phyloP scores from a whole-genome alignment of 2,888 invertebrate genomes.

The Xanthia icteritia region DNA sequence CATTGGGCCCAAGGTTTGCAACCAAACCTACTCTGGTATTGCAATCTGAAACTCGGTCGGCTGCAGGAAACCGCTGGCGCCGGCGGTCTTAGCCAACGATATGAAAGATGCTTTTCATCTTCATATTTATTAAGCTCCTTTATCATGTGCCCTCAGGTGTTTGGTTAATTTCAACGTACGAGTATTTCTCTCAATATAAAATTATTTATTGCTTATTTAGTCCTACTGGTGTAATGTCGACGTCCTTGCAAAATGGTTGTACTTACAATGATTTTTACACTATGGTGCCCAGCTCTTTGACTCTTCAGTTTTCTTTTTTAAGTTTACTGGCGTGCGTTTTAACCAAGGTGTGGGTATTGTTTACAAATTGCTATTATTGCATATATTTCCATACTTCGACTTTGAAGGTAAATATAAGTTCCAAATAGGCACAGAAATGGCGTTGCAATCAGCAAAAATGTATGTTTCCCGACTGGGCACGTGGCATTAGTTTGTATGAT shows the following conservation, averaged over 20 bases:
- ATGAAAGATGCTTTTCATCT: slow-evolving; percentile 58
- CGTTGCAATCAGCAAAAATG: no score
- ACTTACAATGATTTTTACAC: neutral
- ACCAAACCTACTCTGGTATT: slow-evolving; percentile 41
- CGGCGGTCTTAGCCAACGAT: slow-evolving; percentile 56
- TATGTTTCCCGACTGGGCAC: no score
- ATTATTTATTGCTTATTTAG: slow-evolving; percentile 35
- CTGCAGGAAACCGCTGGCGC: slow-evolving; percentile 71
- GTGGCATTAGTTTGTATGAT: no score
- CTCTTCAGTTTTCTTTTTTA: neutral
- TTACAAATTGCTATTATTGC: neutral
- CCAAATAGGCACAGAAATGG: no score
- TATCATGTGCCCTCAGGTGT: slow-evolving; percentile 51
- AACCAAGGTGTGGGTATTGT: neutral
- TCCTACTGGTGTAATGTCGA: neutral
- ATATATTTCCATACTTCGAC: no score
- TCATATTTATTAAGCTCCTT: slow-evolving; percentile 50
- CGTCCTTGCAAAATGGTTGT: neutral
- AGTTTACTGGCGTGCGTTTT: neutral
- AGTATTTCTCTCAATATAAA: slow-evolving; percentile 7
- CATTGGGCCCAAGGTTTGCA: slow-evolving; percentile 49
- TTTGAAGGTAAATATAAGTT: neutral
- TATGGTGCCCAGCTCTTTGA: neutral
- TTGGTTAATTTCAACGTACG: slow-evolving; percentile 37
- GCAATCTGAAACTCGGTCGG: slow-evolving; percentile 67